phyloP scores from a whole-genome alignment of 2,888 invertebrate genomes.

The Heliconius sara region DNA sequence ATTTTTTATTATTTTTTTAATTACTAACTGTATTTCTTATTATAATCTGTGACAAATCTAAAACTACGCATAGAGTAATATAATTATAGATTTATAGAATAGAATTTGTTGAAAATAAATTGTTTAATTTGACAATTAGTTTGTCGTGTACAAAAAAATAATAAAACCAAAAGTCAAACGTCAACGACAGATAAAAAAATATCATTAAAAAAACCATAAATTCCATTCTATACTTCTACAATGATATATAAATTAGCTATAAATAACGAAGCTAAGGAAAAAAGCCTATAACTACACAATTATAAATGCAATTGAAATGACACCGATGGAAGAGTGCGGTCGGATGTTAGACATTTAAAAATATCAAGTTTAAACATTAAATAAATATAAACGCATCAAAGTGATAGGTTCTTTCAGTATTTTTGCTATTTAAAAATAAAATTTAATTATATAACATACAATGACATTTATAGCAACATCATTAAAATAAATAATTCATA shows the following conservation, averaged over 20 bases:
- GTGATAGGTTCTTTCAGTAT: too few relatives aligned
- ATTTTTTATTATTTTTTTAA: constrained; percentile 37
- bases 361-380: too few relatives aligned
- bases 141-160: background rate
- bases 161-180: background rate
- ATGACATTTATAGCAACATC: background rate
- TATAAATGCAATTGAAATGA: constrained; percentile 49
- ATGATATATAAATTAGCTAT: constrained; percentile 37
- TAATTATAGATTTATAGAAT: constrained; percentile 42
- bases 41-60: constrained; percentile 46
- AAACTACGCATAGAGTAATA: constrained; percentile 38
- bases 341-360: constrained; percentile 11
- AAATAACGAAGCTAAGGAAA: constrained; percentile 47
- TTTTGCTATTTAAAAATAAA: background rate
- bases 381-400: too few relatives aligned
- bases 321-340: constrained; percentile 40
- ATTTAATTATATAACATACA: background rate
- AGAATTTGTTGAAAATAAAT: background rate
- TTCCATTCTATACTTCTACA: constrained; percentile 8
- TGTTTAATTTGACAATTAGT: background rate
- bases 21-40: constrained; percentile 19
- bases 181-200: background rate
- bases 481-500: background rate
- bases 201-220: background rate
- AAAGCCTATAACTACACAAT: constrained; percentile 49